Percentiles rank a stretch among this genome's conserved stretches.
Conservation (phyloP, 2,888 invertebrate species). For the Ctenicera cuprea region DNA sequence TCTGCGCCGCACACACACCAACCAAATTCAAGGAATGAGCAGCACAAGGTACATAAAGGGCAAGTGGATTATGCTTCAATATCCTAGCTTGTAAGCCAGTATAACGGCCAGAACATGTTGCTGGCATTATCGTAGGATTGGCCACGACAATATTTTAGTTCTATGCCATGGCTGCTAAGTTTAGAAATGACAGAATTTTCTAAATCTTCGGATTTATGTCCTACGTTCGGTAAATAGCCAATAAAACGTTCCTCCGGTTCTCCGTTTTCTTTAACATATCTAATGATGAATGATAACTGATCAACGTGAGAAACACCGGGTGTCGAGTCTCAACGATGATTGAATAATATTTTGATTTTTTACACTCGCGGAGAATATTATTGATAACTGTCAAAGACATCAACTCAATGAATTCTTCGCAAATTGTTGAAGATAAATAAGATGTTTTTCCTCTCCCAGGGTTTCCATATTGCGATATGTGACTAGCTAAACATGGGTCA, state of each 20-base stretch:
- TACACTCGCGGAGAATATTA: no score
- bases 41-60: slow-evolving; percentile 50
- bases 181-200: slow-evolving; percentile 1
- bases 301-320: no score
- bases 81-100: slow-evolving; percentile 40
- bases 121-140: slow-evolving; percentile 14
- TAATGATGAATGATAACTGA: slow-evolving; percentile 58
- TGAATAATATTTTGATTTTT: no score
- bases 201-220: slow-evolving; percentile 54
- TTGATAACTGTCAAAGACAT: slow-evolving; percentile 55
- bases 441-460: slow-evolving; percentile 52
- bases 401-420: slow-evolving; percentile 58
- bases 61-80: neutral
- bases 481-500: slow-evolving; percentile 61
- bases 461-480: slow-evolving; percentile 59
- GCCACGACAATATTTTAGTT: slow-evolving; percentile 7
- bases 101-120: slow-evolving; percentile 49
- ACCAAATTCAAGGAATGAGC: no score
- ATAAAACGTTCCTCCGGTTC: slow-evolving; percentile 55
- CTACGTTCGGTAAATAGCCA: slow-evolving; percentile 48
- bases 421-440: slow-evolving; percentile 58
- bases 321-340: slow-evolving; percentile 58
- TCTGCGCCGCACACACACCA: slow-evolving; percentile 47
- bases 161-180: neutral
- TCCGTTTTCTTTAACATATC: slow-evolving; percentile 52